Percentiles rank a stretch among this genome's conserved stretches.
These are phyloP conservation scores for Ormyrus pomaceus DNA, from an alignment of 2,888 invertebrate genomes.

Conservation along the genomic window DNA sequence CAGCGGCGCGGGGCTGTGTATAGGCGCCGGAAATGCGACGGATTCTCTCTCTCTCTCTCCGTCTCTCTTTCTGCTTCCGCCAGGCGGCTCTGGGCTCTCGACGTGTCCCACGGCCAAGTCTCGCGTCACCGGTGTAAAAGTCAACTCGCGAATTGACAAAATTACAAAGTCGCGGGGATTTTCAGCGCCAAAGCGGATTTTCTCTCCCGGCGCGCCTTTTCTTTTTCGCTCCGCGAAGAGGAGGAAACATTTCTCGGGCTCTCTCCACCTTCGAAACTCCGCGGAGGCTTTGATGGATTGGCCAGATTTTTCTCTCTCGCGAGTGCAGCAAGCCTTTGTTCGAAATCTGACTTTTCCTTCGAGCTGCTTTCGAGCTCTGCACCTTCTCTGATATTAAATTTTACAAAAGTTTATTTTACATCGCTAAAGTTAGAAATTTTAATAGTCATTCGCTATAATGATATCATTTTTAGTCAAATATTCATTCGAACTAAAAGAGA, in stretches of 20 bases:
- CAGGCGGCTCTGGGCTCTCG: conserved; percentile 4
- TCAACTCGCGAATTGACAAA: conserved; percentile 54
- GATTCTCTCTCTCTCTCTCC: conserved; percentile 24
- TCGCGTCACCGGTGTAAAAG: conserved; percentile 43
- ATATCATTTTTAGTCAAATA: too few species aligned
- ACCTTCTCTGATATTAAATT: too few species aligned
- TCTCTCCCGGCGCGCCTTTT: not conserved
- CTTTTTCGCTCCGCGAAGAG: not conserved
- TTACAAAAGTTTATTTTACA: too few species aligned
- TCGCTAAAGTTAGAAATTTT: too few species aligned
- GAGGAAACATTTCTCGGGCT: conserved; percentile 25
- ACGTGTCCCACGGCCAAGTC: conserved; percentile 15
- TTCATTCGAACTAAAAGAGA: too few species aligned
- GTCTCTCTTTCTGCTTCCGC: not conserved
- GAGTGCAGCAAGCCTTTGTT: not conserved
- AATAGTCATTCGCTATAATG: too few species aligned
- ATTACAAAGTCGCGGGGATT: conserved; percentile 43
- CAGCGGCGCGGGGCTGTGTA: not conserved
- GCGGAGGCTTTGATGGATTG: conserved; percentile 22
- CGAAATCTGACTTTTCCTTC: too few species aligned
- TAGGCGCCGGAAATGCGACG: conserved; percentile 38
- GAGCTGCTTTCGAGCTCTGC: too few species aligned
- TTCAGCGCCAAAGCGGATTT: conserved; percentile 39
- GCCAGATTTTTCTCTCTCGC: conserved; percentile 14
- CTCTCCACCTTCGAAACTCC: not conserved